These are phyloP conservation scores for Teinopalpus imperialis DNA, from an alignment of 2,888 invertebrate species.

Conservation along the genomic window DNA sequence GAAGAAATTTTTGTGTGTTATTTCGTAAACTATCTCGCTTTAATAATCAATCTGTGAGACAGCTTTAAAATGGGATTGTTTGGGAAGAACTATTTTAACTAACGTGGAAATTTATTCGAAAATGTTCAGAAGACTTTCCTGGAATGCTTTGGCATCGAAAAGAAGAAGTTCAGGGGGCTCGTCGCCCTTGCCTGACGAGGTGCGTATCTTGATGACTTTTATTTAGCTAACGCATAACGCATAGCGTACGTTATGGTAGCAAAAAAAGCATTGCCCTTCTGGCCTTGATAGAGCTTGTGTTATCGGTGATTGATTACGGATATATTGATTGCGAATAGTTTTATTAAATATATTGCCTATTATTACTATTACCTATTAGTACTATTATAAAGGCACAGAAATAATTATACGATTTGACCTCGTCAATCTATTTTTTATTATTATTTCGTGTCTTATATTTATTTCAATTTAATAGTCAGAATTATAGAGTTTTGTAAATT, in stretches of 20 bases:
- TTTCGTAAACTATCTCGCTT: conserved; percentile 16
- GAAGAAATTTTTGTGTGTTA: conserved; percentile 26
- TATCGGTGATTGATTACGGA: conserved; percentile 65
- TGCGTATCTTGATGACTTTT: conserved; percentile 26
- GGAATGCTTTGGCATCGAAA: conserved; percentile 24
- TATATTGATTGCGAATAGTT: conserved; percentile 29
- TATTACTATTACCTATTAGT: neutral
- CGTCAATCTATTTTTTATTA: too few species aligned
- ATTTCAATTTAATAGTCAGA: too few species aligned
- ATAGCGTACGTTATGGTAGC: conserved; percentile 43
- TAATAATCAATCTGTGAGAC: conserved; percentile 6
- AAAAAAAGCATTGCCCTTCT: conserved; percentile 41
- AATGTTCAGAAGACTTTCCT: conserved; percentile 24
- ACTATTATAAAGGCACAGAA: too few species aligned
- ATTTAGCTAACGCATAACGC: conserved; percentile 21
- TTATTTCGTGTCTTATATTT: too few species aligned
- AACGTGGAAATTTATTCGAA: conserved; percentile 29
- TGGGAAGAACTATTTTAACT: neutral
- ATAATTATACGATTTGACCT: too few species aligned
- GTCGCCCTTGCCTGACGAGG: conserved; percentile 49
- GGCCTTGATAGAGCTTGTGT: conserved; percentile 65
- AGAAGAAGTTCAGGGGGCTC: conserved; percentile 49
- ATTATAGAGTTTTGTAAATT: too few species aligned
- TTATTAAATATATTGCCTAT: conserved; percentile 5
- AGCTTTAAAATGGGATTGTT: conserved; percentile 7